phyloP scores from a whole-genome alignment of 2,113 vertebrate species.

The Oceanodroma tethys region DNA sequence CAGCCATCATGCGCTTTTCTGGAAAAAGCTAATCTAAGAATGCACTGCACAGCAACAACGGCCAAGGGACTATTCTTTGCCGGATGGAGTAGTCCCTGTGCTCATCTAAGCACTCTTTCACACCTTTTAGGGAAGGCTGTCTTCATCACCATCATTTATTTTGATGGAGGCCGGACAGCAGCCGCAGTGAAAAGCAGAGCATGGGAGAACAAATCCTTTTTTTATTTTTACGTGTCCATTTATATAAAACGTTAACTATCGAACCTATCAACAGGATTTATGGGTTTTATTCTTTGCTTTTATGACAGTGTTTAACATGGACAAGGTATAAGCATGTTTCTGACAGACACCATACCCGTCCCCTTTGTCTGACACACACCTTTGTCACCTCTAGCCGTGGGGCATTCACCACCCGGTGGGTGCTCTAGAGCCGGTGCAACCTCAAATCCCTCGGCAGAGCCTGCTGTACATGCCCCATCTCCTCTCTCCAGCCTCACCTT shows the following conservation, averaged over 20 bases:
- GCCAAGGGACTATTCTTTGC: background rate
- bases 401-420: background rate
- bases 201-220: background rate
- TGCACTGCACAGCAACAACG: background rate
- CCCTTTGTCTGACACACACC: background rate
- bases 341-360: background rate
- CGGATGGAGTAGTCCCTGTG: background rate
- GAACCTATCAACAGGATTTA: background rate
- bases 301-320: background rate
- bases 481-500: background rate
- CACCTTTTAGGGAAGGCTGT: background rate
- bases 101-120: background rate
- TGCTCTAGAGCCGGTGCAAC: background rate
- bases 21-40: background rate
- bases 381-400: accelerated
- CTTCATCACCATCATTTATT: background rate
- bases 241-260: background rate
- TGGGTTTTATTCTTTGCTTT: background rate
- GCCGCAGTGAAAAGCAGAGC: background rate
- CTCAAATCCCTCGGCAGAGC: background rate
- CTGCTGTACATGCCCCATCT: background rate
- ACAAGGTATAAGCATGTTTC: background rate
- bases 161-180: background rate
- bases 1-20: background rate
- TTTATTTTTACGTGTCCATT: background rate